phyloP scores from a whole-genome alignment of 2,113 vertebrate genomes.

The Xenus cinereus region DNA sequence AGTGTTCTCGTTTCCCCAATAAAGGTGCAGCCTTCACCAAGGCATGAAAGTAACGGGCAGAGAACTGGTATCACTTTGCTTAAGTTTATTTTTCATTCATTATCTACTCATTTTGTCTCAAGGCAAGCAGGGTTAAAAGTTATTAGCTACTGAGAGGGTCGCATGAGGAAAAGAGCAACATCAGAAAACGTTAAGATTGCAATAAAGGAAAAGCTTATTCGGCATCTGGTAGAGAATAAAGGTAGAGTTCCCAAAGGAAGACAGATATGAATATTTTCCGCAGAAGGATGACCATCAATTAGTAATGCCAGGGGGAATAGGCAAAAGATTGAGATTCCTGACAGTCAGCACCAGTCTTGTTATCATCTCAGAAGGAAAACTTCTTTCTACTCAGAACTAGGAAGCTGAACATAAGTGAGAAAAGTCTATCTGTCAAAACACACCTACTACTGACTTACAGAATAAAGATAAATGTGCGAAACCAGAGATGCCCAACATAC shows the following conservation, averaged over 20 bases:
- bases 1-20: not conserved
- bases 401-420: not conserved
- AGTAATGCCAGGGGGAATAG: not conserved
- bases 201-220: not conserved
- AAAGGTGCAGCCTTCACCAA: not conserved
- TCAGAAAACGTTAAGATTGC: not conserved
- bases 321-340: not conserved
- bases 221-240: not conserved
- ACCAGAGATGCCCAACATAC: not conserved
- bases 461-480: not conserved
- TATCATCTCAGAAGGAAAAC: not conserved
- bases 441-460: not conserved
- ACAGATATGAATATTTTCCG: not conserved
- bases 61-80: not conserved
- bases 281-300: not conserved
- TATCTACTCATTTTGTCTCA: not conserved
- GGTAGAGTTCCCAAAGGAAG: not conserved
- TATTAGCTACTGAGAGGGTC: not conserved
- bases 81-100: not conserved
- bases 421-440: conserved; percentile 23
- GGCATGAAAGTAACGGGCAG: not conserved
- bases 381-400: not conserved
- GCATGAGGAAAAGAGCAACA: not conserved
- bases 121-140: not conserved
- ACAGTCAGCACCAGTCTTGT: not conserved